Evolutionary conservation across 2,888 invertebrate genomes (phyloP).

Genomic region (Laothoe populi): DNA sequence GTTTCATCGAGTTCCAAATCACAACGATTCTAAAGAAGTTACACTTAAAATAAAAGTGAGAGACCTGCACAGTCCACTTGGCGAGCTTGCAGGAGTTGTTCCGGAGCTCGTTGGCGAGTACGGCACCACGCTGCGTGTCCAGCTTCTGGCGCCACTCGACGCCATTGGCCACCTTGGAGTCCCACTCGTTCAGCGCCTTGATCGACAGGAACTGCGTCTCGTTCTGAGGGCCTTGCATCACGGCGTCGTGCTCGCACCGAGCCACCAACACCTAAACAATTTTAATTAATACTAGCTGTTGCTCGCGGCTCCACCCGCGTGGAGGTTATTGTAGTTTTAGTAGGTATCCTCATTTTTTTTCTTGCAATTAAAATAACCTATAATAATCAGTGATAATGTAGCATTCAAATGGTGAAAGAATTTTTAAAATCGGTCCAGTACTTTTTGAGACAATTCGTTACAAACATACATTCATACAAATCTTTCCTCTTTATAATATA

Average conservation of each 20-base stretch:
- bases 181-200: slow-evolving; percentile 99
- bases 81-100: slow-evolving; percentile 99
- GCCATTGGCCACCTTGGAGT: slow-evolving; percentile 97
- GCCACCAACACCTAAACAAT: slow-evolving; percentile 88
- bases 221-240: slow-evolving; percentile 93
- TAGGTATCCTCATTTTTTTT: too few relatives aligned
- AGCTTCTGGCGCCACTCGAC: slow-evolving; percentile 99
- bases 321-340: too few relatives aligned
- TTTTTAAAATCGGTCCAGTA: too few relatives aligned
- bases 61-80: slow-evolving; percentile 98
- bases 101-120: slow-evolving; percentile 98
- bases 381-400: too few relatives aligned
- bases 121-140: slow-evolving; percentile 98
- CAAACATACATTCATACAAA: too few relatives aligned
- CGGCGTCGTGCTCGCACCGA: slow-evolving; percentile 98
- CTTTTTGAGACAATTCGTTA: too few relatives aligned
- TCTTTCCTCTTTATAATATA: too few relatives aligned
- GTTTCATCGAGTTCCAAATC: too few relatives aligned
- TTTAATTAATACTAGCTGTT: not conserved
- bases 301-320: too few relatives aligned
- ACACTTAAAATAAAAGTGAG: not conserved
- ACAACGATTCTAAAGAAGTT: too few relatives aligned
- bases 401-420: too few relatives aligned
- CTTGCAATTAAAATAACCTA: too few relatives aligned
- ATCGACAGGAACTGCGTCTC: slow-evolving; percentile 97